Base-by-base conservation (phyloP, 2,113 vertebrate genomes). In the Porphyrio hochstetteri region DNA sequence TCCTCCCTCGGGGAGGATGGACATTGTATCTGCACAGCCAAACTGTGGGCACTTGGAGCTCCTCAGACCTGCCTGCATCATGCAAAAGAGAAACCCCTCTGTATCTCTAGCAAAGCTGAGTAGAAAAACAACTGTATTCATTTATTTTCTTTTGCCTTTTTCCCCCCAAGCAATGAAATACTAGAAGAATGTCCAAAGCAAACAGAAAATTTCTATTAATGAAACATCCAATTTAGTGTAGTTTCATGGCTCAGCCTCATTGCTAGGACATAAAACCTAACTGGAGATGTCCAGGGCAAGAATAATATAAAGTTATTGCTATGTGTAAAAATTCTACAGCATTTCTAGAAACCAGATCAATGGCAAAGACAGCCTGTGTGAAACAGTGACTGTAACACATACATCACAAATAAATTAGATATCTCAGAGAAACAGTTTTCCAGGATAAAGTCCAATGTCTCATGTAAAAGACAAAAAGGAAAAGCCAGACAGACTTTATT, bases 161-260 rank as follows among this genome's bases (percentile, higher is more conserved):
- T 1, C 44, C 88, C 72, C 61, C n/a, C 61, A 90, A 92, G 90
- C 76, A 76, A 84, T 52, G 13, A 91, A 91, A 90, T 70, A 82
- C 84, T 84, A 84, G 69, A 93, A 82, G 65, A 87, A 79, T 5
- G 35, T 91, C 90, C 86, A 94, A 96, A 91, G 63, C 77, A 95
- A 94, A 86, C 64, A 92, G 56, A 94, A 88, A 95, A 89, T 88
- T 44, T 92, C 71, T 96, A 52, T 90, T 95, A 93, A 94, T 52
- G 80, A 96, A 95, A 95, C 81, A 93, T 23, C 79, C 79, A 74
- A 78, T 74, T 85, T 80, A 83, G 33, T 20, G 68, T 33, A 67
- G 70, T 88, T 86, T 65, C 59, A 27, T 48, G 56, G 75, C 42
- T 95, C 68, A 87, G 80, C 13, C 88, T 67, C 56, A 90, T 55